Conservation (phyloP, 1,140 invertebrate genomes). For the Drosophila trapezifrons region DNA sequence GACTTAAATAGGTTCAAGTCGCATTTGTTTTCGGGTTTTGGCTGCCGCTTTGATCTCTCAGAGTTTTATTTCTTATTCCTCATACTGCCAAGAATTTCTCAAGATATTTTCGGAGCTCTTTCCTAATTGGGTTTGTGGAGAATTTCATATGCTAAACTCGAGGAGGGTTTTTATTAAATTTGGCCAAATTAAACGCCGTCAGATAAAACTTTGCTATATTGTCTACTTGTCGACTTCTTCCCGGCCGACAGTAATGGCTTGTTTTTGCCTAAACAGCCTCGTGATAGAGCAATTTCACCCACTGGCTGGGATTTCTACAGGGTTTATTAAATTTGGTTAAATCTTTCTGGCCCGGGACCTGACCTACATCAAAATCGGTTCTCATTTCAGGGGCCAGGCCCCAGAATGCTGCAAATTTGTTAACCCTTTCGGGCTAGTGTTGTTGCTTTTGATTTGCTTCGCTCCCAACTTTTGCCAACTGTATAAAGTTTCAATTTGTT, state of each 20-base stretch:
- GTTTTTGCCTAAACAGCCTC: background rate
- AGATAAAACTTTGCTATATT: slow-evolving; percentile 2
- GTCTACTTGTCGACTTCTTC: background rate
- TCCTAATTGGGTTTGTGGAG: slow-evolving; percentile 17
- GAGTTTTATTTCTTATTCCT: background rate
- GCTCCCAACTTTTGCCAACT: slow-evolving; percentile 46
- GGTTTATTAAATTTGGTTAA: slow-evolving; percentile 50
- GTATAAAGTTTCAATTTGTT: slow-evolving; percentile 58
- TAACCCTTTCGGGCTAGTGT: slow-evolving; percentile 38
- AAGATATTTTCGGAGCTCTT: slow-evolving; percentile 3
- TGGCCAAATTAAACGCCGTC: slow-evolving; percentile 3
- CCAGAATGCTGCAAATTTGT: slow-evolving; percentile 42
- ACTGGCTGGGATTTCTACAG: slow-evolving; percentile 1
- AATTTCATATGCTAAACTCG: slow-evolving; percentile 15
- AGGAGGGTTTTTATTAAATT: slow-evolving; percentile 24
- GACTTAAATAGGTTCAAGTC: background rate
- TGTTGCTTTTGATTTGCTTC: slow-evolving; percentile 33
- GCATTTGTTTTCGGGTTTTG: background rate
- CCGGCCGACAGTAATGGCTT: slow-evolving; percentile 4
- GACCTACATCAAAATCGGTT: slow-evolving; percentile 53
- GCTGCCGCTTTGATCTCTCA: background rate
- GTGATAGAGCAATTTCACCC: slow-evolving; percentile 7
- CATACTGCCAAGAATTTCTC: slow-evolving; percentile 13
- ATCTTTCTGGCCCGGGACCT: slow-evolving; percentile 22
- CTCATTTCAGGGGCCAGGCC: slow-evolving; percentile 28